These are phyloP conservation scores for Cylindroiulus punctatus DNA, from an alignment of 2,888 invertebrate species.

Conservation along the genomic window DNA sequence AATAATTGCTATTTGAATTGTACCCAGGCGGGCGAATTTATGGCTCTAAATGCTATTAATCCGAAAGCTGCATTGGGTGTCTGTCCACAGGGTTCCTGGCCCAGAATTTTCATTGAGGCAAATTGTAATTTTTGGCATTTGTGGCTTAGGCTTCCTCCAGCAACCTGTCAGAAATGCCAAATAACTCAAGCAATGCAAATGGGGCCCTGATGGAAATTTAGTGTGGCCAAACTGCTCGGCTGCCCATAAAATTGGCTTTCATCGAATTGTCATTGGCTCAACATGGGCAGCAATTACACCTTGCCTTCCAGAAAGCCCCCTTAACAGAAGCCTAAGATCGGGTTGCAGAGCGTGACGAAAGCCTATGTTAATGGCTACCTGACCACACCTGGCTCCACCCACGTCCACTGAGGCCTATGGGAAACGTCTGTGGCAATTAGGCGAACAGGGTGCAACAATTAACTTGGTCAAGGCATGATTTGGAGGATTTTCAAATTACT, in stretches of 20 bases:
- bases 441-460: slow-evolving; percentile 12
- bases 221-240: background rate
- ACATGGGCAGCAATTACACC: slow-evolving; percentile 33
- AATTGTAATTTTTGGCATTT: background rate
- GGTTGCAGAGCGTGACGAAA: slow-evolving; percentile 7
- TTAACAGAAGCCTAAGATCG: slow-evolving; percentile 32
- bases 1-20: slow-evolving; percentile 30
- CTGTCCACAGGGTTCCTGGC: slow-evolving; percentile 20
- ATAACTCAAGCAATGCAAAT: slow-evolving; percentile 25
- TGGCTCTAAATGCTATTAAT: slow-evolving; percentile 7
- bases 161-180: slow-evolving; percentile 37
- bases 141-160: slow-evolving; percentile 17
- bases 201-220: background rate
- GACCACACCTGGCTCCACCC: background rate
- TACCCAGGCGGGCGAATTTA: background rate
- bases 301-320: slow-evolving; percentile 30
- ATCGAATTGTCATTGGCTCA: slow-evolving; percentile 36
- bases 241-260: slow-evolving; percentile 22
- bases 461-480: slow-evolving; percentile 47
- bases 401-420: background rate
- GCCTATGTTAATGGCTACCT: slow-evolving; percentile 33
- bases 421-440: slow-evolving; percentile 3
- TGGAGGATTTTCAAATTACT: slow-evolving; percentile 43
- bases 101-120: background rate
- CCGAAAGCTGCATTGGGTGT: background rate